Conservation (phyloP, 2,888 invertebrate genomes). For the Cyclophora punctaria region DNA sequence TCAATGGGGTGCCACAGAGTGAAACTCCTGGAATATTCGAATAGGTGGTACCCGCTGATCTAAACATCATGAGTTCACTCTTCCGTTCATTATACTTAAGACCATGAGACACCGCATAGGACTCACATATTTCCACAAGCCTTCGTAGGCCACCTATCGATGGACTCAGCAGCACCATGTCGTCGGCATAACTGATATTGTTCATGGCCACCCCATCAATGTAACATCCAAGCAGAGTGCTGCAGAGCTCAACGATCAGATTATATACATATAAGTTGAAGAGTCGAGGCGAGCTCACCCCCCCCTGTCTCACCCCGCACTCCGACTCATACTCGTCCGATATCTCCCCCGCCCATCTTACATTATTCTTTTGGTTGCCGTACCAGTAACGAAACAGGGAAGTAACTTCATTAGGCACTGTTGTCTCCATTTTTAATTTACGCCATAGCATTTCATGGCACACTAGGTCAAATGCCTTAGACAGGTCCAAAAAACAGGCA, state of each 20-base stretch:
- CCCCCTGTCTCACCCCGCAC: slow-evolving; percentile 12
- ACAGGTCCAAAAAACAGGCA: slow-evolving; percentile 1
- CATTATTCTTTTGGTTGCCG: slow-evolving; percentile 1
- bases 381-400: background rate
- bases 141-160: too few relatives aligned
- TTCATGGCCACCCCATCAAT: background rate
- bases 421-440: too few relatives aligned
- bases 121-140: too few relatives aligned
- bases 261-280: slow-evolving; percentile 2
- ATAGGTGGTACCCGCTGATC: too few relatives aligned
- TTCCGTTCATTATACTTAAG: too few relatives aligned
- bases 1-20: too few relatives aligned
- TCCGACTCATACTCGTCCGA: slow-evolving; percentile 6
- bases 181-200: too few relatives aligned
- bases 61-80: too few relatives aligned
- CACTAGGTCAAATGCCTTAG: slow-evolving; percentile 1
- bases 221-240: background rate
- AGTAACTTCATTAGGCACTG: background rate
- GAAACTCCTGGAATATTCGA: too few relatives aligned
- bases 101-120: too few relatives aligned
- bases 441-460: background rate
- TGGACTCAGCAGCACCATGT: too few relatives aligned
- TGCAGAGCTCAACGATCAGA: background rate
- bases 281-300: slow-evolving; percentile 4
- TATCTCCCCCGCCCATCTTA: slow-evolving; percentile 3